Evolutionary conservation across 2,113 vertebrate genomes (phyloP).

Genomic region (Corydoras maculifer): DNA sequence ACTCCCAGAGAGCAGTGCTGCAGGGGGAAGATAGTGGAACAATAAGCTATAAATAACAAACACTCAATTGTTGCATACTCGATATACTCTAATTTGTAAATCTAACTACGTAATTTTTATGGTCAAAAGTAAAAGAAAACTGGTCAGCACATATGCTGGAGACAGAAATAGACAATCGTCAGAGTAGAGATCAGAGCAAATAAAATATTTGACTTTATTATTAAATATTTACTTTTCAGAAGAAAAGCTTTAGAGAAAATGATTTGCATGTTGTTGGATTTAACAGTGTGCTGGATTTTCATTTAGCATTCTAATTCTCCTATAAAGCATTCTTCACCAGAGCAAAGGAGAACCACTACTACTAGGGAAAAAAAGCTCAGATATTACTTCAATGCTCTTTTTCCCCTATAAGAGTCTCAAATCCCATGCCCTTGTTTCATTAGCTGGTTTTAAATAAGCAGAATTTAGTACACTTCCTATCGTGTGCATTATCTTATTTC

Average conservation of each 20-base stretch:
- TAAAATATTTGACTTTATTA: too few relatives aligned
- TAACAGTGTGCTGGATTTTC: too few relatives aligned
- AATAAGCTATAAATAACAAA: constrained; percentile 28
- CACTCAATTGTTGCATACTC: constrained; percentile 28
- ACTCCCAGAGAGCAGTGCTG: background rate
- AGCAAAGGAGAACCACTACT: too few relatives aligned
- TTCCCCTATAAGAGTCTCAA: too few relatives aligned
- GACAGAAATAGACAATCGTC: background rate
- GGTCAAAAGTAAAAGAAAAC: background rate
- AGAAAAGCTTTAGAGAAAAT: background rate
- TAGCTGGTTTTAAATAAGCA: too few relatives aligned
- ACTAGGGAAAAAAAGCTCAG: too few relatives aligned
- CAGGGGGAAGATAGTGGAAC: constrained; percentile 6
- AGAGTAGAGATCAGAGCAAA: background rate
- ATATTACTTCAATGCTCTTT: too few relatives aligned
- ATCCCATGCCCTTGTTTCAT: too few relatives aligned
- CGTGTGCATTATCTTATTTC: too few relatives aligned
- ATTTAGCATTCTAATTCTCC: too few relatives aligned
- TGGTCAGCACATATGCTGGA: constrained; percentile 7
- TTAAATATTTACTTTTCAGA: background rate
- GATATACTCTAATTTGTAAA: constrained; percentile 22
- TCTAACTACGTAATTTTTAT: constrained; percentile 19
- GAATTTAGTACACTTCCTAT: too few relatives aligned
- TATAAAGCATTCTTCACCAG: too few relatives aligned
- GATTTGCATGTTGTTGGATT: background rate